Conservation (phyloP, 2,113 vertebrate species). For the Actinemys pallida region DNA sequence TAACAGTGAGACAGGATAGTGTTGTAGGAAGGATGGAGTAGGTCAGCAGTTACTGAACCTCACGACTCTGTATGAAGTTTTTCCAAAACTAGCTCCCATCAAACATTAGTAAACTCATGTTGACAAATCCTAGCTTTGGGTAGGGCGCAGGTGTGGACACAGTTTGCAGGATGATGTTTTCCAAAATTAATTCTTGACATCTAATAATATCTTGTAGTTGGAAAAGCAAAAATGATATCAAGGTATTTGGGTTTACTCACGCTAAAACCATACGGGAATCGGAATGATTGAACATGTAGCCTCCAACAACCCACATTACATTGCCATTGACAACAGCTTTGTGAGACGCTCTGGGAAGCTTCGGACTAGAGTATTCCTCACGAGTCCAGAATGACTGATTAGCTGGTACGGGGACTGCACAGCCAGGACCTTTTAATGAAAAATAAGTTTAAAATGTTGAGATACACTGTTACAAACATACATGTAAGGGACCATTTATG, state of each 20-base stretch:
- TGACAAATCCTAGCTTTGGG: neutral
- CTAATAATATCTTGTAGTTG: neutral
- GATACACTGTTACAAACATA: fast-evolving
- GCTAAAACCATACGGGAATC: slow-evolving; percentile 94
- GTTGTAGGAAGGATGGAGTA: neutral
- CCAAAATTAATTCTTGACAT: slow-evolving; percentile 21
- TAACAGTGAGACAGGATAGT: neutral
- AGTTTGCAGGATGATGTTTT: fast-evolving
- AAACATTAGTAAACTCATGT: neutral
- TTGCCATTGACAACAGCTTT: slow-evolving; percentile 89
- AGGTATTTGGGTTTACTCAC: slow-evolving; percentile 82
- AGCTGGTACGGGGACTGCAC: slow-evolving; percentile 90
- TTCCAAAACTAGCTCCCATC: neutral
- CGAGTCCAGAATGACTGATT: slow-evolving; percentile 92
- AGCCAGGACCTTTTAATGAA: slow-evolving; percentile 87
- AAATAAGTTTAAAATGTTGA: neutral
- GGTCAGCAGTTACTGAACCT: neutral
- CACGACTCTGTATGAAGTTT: neutral
- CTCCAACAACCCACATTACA: slow-evolving; percentile 96
- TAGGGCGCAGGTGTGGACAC: neutral
- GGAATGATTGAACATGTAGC: slow-evolving; percentile 96
- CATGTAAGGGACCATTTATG: neutral
- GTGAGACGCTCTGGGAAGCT: slow-evolving; percentile 92
- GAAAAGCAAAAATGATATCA: neutral
- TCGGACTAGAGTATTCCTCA: slow-evolving; percentile 83